A percentile compares a stretch with the other conserved stretches of the same genome.
Conservation (phyloP, 2,113 vertebrate genomes). For the Bostrychus sinensis region DNA sequence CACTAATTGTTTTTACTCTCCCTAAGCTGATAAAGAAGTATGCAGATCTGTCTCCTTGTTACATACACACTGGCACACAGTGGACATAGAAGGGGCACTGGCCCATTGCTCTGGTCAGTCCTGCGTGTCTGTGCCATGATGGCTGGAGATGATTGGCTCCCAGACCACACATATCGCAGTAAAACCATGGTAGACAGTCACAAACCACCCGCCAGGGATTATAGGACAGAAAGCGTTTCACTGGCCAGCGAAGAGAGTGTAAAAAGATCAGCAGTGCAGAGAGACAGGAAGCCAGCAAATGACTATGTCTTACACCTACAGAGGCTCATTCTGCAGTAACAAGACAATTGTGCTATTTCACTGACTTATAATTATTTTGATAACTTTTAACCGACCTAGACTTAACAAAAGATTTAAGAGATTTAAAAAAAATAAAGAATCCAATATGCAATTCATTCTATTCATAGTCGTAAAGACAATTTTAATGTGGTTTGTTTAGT, state of each 20-base stretch:
- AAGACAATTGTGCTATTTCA: not conserved
- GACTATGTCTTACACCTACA: conserved; percentile 40
- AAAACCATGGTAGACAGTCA: conserved; percentile 71
- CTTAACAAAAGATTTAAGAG: too few relatives aligned
- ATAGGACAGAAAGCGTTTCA: conserved; percentile 65
- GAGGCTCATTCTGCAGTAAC: conserved; percentile 22
- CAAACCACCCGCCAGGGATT: conserved; percentile 72
- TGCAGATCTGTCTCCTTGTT: not conserved
- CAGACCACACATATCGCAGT: conserved; percentile 56
- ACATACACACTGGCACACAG: conserved; percentile 20
- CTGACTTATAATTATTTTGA: not conserved
- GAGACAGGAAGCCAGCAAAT: conserved; percentile 46
- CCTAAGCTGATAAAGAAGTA: conserved; percentile 4
- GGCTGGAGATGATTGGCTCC: conserved; percentile 78
- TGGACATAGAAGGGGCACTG: conserved; percentile 49
- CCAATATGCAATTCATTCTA: too few relatives aligned
- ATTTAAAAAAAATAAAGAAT: too few relatives aligned
- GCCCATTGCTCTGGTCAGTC: conserved; percentile 76
- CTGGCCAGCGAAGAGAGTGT: conserved; percentile 31
- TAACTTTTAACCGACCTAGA: too few relatives aligned
- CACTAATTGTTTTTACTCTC: not conserved
- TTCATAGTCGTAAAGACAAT: too few relatives aligned
- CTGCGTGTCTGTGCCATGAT: conserved; percentile 79
- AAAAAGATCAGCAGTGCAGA: conserved; percentile 47
- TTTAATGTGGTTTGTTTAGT: too few relatives aligned